Base-by-base conservation (phyloP, 2,888 invertebrate species). In the Nemotelus pantherinus region DNA sequence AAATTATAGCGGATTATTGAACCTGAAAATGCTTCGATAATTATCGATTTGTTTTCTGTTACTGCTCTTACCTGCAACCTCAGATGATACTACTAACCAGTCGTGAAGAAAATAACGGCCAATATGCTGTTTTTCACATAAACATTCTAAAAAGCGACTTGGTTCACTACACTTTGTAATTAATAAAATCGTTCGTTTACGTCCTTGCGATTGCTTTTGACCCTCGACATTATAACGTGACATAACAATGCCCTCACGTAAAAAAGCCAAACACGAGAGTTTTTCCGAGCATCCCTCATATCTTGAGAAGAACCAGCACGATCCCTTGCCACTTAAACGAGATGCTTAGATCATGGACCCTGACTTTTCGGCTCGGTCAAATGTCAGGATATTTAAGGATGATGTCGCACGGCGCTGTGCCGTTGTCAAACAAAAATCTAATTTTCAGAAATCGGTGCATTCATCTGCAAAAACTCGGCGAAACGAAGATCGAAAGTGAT, bases 321-420 rank as follows among this genome's bases (percentile, higher is more conserved):
- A 70, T 43, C 70, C 55, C 55, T 72, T 63, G 63, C 63, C 60
- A 41, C 50, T 44, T 47, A 45, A 47, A 50, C 47, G 47, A 25
- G 74, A 74, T 74, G 74, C 60, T 45, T 3, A 74, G 74, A 74
- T 74, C 74, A 74, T 74, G 74, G 74, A 60, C 74, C 74, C 39
- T 48, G 74, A 74, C 63, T 74, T 74, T 60, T 74, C 44, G 63
- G 63, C 48, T 60, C 60, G 74, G 74, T 74, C 74, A 74, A 74
- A 74, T 74, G 74, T 74, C 63, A 60, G 50, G 74, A 74, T 74
- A 47, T 60, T 58, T 74, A 72, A 41, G 10, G 72, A 63, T 41
- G 63, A 48, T 57, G 44, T 71, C 60, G 63, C 50, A 45, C 9
- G 60, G 74, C 25, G 63, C 9, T 48, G 41, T 47, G 2, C 7